Base-by-base conservation (phyloP, 2,797 vertebrate species). In the Schizopygopsis pylzovi region DNA sequence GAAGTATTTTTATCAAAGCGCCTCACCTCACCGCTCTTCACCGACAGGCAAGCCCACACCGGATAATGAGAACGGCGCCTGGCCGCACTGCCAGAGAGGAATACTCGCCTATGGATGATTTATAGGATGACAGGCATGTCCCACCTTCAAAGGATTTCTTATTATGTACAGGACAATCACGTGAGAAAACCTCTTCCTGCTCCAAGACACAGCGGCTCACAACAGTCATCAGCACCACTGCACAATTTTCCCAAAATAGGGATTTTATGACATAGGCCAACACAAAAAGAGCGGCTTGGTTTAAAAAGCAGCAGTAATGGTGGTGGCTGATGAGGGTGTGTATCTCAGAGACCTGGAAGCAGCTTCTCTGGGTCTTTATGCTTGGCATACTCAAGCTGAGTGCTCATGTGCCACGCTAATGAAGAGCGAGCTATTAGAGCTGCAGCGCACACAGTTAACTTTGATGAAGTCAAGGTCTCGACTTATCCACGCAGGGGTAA, bases 71-170 rank as follows among this genome's bases (percentile, higher is more conserved):
- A 90, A 89, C 87, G 71, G 87, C 85, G 86, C 81, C 85, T 92
- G 91, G 92, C 87, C 91, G 76, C 90, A 88, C 91, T 87, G 90
- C 90, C 90, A 90, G 61, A 89, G 90, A 90, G 90, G 83, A 84
- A 88, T 84, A 86, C 87, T 90, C 88, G 79, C 59, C 78, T 89
- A 88, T 79, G 86, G 91, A 91, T 92, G 89, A 92, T 94, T 91
- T 92, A 90, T 93, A 93, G 92, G 86, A 89, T 91, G 90, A 90
- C 91, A 92, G 92, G 81, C 86, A 87, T 82, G 89, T 89, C 89
- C 88, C 87, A 88, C 89, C 91, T 90, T 87, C 88, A 90, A 86
- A 92, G 86, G 90, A 93, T 91, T 92, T 93, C 94, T 95, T 92
- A 94, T 95, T 95, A 94, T 90, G 90, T 86, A 81, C 89, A 87